These are phyloP conservation scores for Cydia amplana DNA, from an alignment of 1,140 invertebrate genomes.

Conservation along the genomic window DNA sequence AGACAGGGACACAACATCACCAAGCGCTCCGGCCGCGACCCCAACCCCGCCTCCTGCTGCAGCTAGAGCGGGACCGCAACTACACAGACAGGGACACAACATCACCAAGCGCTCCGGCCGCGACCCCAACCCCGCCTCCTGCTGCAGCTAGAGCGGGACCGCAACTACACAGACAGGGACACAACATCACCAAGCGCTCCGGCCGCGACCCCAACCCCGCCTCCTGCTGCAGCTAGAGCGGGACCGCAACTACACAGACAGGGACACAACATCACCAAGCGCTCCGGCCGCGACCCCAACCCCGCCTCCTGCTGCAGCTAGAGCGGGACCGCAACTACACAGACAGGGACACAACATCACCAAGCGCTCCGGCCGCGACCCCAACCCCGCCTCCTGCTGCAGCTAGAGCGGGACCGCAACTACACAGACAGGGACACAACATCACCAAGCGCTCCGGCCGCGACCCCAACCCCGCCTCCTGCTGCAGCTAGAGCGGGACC, in stretches of 20 bases:
- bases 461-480: conserved; percentile 90
- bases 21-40: conserved; percentile 90
- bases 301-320: conserved; percentile 93
- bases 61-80: conserved; percentile 80
- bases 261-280: conserved; percentile 85
- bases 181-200: conserved; percentile 89
- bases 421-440: conserved; percentile 45
- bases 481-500: conserved; percentile 85
- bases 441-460: conserved; percentile 91
- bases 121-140: conserved; percentile 90
- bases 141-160: conserved; percentile 85
- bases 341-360: conserved; percentile 81
- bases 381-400: conserved; percentile 91
- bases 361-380: conserved; percentile 90
- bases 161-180: background rate
- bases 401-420: conserved; percentile 80
- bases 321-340: background rate
- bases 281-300: conserved; percentile 90
- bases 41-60: conserved; percentile 91
- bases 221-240: conserved; percentile 89
- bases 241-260: background rate
- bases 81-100: conserved; percentile 45
- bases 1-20: conserved; percentile 81
- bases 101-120: conserved; percentile 91
- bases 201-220: conserved; percentile 90